Percentiles rank a stretch among this genome's conserved stretches.
Evolutionary conservation across 2,888 invertebrate genomes (phyloP).

Genomic region (Galerucella calmariensis): DNA sequence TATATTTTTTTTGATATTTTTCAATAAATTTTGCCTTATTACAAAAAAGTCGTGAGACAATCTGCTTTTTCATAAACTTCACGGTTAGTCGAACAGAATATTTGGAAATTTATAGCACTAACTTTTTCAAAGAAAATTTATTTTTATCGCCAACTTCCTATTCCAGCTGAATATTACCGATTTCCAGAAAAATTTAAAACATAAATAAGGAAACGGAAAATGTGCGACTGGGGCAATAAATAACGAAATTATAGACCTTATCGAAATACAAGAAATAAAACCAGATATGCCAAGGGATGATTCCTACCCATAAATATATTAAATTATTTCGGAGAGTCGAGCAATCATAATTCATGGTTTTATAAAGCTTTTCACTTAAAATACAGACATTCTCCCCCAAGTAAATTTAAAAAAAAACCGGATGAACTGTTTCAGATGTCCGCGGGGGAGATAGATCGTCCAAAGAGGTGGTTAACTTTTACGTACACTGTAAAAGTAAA

Average conservation of each 20-base stretch:
- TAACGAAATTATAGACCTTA: constrained; percentile 45
- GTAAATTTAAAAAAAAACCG: constrained; percentile 48
- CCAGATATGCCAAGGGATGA: constrained; percentile 27
- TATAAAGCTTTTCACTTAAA: constrained; percentile 46
- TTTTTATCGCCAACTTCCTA: constrained; percentile 20
- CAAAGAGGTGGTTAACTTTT: neutral
- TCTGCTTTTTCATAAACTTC: too few relatives aligned
- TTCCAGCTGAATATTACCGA: constrained; percentile 28
- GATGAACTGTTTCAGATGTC: constrained; percentile 36
- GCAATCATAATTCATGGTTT: constrained; percentile 51
- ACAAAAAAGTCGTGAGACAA: too few relatives aligned
- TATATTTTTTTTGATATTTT: too few relatives aligned
- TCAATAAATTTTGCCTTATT: too few relatives aligned
- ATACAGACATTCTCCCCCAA: constrained; percentile 43
- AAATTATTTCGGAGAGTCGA: constrained; percentile 49
- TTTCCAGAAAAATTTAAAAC: constrained; percentile 38
- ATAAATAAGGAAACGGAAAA: constrained; percentile 36
- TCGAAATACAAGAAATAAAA: constrained; percentile 19
- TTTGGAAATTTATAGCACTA: neutral
- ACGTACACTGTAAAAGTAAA: too few relatives aligned
- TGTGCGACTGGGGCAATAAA: constrained; percentile 40
- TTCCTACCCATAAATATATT: constrained; percentile 43
- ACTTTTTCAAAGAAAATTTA: neutral
- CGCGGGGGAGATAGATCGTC: constrained; percentile 30
- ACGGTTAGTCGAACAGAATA: neutral